Evolutionary conservation across 2,888 invertebrate genomes (phyloP).

Genomic region (Latrodectus elegans): DNA sequence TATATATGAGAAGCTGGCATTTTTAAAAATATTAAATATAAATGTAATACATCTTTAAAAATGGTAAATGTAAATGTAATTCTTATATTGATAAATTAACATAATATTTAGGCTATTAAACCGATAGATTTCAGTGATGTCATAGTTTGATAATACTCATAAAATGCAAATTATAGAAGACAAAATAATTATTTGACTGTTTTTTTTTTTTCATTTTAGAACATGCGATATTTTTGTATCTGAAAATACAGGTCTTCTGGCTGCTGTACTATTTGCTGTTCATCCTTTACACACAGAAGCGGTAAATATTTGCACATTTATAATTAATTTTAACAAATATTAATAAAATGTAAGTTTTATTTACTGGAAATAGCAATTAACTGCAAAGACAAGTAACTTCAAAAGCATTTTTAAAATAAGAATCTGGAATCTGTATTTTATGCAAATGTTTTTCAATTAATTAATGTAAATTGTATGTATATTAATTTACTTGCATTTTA

Average conservation of each 20-base stretch:
- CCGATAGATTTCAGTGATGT: not conserved
- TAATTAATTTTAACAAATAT: not conserved
- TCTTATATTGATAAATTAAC: too few species aligned
- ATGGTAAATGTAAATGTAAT: too few species aligned
- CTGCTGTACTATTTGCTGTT: slow-evolving; percentile 82
- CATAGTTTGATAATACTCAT: not conserved
- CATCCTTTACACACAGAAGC: slow-evolving; percentile 94
- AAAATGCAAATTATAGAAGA: not conserved
- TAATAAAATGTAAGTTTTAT: not conserved
- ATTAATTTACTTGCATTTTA: too few species aligned
- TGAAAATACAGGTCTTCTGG: slow-evolving; percentile 78
- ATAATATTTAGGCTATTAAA: not conserved
- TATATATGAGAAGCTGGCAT: too few species aligned
- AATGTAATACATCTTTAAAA: too few species aligned
- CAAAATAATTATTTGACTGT: not conserved
- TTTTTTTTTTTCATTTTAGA: slow-evolving; percentile 12
- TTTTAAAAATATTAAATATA: too few species aligned
- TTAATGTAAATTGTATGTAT: too few species aligned
- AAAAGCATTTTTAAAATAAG: too few species aligned
- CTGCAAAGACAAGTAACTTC: not conserved
- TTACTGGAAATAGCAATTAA: not conserved
- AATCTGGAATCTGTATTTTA: too few species aligned
- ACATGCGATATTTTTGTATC: slow-evolving; percentile 39
- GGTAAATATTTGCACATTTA: slow-evolving; percentile 79
- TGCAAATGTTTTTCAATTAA: too few species aligned